Base-by-base conservation (phyloP, 2,888 invertebrate species). In the Merodon equestris region DNA sequence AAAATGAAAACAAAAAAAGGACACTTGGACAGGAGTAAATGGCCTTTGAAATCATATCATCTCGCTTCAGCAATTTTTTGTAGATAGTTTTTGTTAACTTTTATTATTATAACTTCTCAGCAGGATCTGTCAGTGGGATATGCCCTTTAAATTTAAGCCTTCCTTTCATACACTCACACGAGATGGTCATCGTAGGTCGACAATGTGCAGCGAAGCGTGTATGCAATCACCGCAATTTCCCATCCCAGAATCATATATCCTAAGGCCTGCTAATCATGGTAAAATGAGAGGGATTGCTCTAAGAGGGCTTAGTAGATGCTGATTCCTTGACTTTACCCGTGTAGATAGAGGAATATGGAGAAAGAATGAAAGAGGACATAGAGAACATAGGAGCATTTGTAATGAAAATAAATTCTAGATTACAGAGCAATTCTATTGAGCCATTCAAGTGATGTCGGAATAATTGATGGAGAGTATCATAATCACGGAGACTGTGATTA, bases 41-140 rank as follows among this genome's bases (percentile, higher is more conserved):
- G 75, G 71, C 75, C 64, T 75, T 71, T 75, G 75, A 75, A 75
- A 71, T 75, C 71, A 75, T 75, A 75, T 75, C 71, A 75, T 75
- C 17, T 75, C 71, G 64, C 71, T 75, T 75, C 64, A 75, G 71
- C 64, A 71, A 64, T 64, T 75, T 75, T 75, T 70, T 71, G 53
- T 64, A 64, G 71, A 68, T 71, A 71, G 71, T 71, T 71, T 71
- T 63, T 63, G 75, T 75, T 64, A 71, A 71, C 71, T 75, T 75
- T 64, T 75, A 75, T 75, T 75, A 75, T 75, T 70, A 70, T 53
- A 63, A 58, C 64, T 64, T 71, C 71, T 71, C 75, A 64, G 58
- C 75, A 58, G 54, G 75, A 64, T 47, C 71, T 57, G 42, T 58
- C 48, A 36, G 15, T 34, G 4, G 44, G 68, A 56, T 61, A 5